Evolutionary conservation across 2,888 invertebrate genomes (phyloP).

Genomic region (Gnatocerus cornutus): DNA sequence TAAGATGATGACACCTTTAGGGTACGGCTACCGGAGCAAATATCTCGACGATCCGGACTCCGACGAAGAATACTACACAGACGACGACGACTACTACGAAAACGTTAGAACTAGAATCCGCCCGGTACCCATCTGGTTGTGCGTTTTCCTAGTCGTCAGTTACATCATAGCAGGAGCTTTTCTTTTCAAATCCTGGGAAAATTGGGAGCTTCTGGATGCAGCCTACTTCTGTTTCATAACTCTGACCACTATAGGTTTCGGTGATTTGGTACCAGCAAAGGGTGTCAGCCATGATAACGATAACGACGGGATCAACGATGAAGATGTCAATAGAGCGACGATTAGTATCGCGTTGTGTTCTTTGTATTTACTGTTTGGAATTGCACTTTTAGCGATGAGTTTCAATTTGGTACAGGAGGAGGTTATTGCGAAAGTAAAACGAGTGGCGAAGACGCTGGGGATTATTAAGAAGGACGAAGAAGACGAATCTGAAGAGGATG

Average conservation of each 20-base stretch:
- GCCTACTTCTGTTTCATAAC: slow-evolving; percentile 97
- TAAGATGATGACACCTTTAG: slow-evolving; percentile 80
- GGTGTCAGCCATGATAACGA: slow-evolving; percentile 68
- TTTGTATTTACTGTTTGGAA: slow-evolving; percentile 94
- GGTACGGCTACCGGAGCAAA: slow-evolving; percentile 77
- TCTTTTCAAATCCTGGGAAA: slow-evolving; percentile 89
- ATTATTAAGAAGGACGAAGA: slow-evolving; percentile 86
- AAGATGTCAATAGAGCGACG: slow-evolving; percentile 65
- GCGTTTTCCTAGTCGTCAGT: slow-evolving; percentile 89
- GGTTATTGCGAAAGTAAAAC: slow-evolving; percentile 90
- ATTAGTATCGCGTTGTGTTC: slow-evolving; percentile 90
- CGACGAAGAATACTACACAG: slow-evolving; percentile 70
- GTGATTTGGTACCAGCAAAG: slow-evolving; percentile 92
- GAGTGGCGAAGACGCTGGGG: slow-evolving; percentile 88
- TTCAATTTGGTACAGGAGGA: slow-evolving; percentile 97
- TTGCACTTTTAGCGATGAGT: slow-evolving; percentile 95
- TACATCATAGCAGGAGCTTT: slow-evolving; percentile 93
- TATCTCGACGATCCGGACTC: slow-evolving; percentile 77
- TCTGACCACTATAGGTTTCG: slow-evolving; percentile 93
- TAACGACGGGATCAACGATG: slow-evolving; percentile 10
- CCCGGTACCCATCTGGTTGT: slow-evolving; percentile 92
- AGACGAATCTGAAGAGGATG: slow-evolving; percentile 75
- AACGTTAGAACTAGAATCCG: slow-evolving; percentile 71
- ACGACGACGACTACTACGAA: slow-evolving; percentile 63
- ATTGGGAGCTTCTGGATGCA: slow-evolving; percentile 89